phyloP scores from a whole-genome alignment of 2,888 invertebrate genomes.

The Ctenicera cuprea region DNA sequence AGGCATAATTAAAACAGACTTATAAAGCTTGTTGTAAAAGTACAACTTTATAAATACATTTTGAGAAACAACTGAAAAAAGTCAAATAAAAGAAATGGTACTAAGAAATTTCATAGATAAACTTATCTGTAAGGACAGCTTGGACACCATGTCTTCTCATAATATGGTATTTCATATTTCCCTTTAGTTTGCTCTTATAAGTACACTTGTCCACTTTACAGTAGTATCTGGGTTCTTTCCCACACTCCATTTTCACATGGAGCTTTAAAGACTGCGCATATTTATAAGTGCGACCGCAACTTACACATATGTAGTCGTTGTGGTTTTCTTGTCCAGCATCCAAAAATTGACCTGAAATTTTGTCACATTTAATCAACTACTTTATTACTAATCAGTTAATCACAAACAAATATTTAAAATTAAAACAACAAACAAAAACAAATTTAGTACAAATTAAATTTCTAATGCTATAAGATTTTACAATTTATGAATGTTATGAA shows the following conservation, averaged over 20 bases:
- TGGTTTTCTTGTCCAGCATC: neutral
- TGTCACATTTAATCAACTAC: no score
- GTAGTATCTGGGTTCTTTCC: constrained; percentile 30
- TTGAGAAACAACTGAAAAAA: no score
- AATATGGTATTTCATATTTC: constrained; percentile 50
- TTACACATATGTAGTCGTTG: constrained; percentile 71
- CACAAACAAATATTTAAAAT: no score
- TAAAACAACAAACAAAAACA: no score
- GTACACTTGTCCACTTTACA: constrained; percentile 33
- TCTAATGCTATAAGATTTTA: neutral
- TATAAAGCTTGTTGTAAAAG: no score
- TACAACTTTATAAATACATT: no score
- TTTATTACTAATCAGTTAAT: no score
- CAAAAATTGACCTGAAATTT: neutral
- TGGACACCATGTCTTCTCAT: constrained; percentile 17
- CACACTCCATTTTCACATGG: constrained; percentile 79
- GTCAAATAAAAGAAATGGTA: no score
- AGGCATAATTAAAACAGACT: no score
- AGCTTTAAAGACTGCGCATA: constrained; percentile 81
- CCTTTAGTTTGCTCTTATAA: constrained; percentile 52
- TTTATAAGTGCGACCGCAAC: constrained; percentile 85
- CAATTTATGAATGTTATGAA: constrained; percentile 30
- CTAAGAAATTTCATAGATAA: neutral
- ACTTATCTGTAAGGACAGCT: neutral
- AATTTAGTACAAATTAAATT: no score